Evolutionary conservation across 2,888 invertebrate genomes (phyloP).

Genomic region (Ditylenchus weischeri): DNA sequence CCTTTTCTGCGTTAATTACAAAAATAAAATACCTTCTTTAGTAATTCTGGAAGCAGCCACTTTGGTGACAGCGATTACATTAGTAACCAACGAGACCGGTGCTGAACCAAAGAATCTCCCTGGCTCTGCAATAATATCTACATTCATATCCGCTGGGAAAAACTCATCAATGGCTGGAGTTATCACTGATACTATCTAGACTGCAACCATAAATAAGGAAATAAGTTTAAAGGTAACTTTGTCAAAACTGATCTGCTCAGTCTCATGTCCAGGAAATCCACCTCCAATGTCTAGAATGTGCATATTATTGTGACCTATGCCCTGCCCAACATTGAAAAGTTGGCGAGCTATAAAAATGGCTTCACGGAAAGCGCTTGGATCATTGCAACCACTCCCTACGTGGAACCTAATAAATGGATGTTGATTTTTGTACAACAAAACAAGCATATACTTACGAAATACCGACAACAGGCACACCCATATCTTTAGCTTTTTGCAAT

Average conservation of each 20-base stretch:
- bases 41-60: constrained; percentile 58
- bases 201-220: constrained; percentile 31
- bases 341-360: constrained; percentile 19
- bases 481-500: constrained; percentile 17
- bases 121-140: constrained; percentile 88
- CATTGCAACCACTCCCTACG: constrained; percentile 31
- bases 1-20: too few species aligned
- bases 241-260: constrained; percentile 19
- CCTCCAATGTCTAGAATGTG: constrained; percentile 79
- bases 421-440: not conserved
- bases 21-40: constrained; percentile 8
- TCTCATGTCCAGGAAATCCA: constrained; percentile 77
- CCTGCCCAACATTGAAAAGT: constrained; percentile 24
- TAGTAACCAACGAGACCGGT: constrained; percentile 84
- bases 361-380: constrained; percentile 28
- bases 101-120: constrained; percentile 93
- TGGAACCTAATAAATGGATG: constrained; percentile 19
- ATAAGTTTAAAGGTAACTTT: too few species aligned
- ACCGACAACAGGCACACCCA: constrained; percentile 24
- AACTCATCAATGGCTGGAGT: constrained; percentile 75
- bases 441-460: constrained; percentile 18
- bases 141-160: constrained; percentile 70
- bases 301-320: constrained; percentile 61
- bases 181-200: constrained; percentile 77
- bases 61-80: constrained; percentile 78